phyloP scores from a whole-genome alignment of 2,797 vertebrate species.

The Uromys caudimaculatus region DNA sequence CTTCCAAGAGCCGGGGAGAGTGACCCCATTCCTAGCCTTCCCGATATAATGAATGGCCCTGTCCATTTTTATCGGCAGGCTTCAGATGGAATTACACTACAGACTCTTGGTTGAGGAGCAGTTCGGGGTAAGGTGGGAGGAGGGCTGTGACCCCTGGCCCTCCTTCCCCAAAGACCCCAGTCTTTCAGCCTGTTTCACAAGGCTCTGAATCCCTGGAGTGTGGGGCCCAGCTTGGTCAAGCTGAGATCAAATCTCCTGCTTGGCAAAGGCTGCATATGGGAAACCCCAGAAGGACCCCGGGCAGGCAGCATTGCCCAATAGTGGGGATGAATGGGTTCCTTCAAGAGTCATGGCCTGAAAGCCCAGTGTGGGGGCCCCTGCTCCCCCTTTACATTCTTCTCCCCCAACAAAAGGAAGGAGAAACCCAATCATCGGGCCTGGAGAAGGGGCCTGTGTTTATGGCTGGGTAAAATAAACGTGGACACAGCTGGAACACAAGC shows the following conservation, averaged over 20 bases:
- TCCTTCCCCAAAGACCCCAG: neutral
- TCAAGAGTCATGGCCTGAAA: slow-evolving; percentile 11
- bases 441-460: slow-evolving; percentile 67
- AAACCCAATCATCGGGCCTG: neutral
- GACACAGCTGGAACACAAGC: slow-evolving; percentile 67
- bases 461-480: slow-evolving; percentile 68
- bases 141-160: slow-evolving; percentile 15
- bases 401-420: slow-evolving; percentile 55
- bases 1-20: neutral
- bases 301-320: neutral
- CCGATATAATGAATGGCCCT: neutral
- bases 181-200: slow-evolving; percentile 53
- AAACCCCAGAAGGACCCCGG: slow-evolving; percentile 35
- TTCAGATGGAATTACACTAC: slow-evolving; percentile 68
- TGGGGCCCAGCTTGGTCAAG: neutral
- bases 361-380: neutral
- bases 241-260: slow-evolving; percentile 61
- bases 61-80: neutral
- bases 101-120: slow-evolving; percentile 60
- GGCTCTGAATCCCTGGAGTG: slow-evolving; percentile 12
- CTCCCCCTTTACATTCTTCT: slow-evolving; percentile 15
- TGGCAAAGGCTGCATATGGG: slow-evolving; percentile 52
- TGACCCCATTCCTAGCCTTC: neutral
- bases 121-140: neutral
- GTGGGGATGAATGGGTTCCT: neutral